Conservation (phyloP, 2,888 invertebrate genomes). For the Operophtera brumata region DNA sequence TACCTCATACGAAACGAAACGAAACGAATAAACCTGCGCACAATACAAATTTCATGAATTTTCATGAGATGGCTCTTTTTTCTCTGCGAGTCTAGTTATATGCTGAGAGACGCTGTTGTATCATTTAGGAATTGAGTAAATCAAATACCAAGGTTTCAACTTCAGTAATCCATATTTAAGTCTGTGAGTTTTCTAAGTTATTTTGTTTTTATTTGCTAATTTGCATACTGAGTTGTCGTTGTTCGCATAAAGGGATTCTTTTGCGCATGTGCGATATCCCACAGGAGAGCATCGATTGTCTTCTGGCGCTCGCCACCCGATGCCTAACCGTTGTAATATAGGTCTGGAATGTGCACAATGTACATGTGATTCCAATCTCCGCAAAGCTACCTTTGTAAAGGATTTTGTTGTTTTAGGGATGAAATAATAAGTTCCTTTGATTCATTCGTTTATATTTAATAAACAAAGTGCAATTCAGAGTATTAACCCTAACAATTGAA, state of each 20-base stretch:
- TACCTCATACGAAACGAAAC: too few species aligned
- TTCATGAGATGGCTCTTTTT: not conserved
- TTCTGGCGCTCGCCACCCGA: slow-evolving; percentile 48
- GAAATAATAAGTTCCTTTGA: slow-evolving; percentile 53
- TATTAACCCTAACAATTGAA: slow-evolving; percentile 79
- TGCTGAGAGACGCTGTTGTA: not conserved
- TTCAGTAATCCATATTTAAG: slow-evolving; percentile 1
- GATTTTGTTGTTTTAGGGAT: slow-evolving; percentile 11
- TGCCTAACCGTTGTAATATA: slow-evolving; percentile 57
- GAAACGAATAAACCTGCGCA: too few species aligned
- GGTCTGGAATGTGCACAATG: slow-evolving; percentile 61
- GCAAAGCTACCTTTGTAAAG: slow-evolving; percentile 14
- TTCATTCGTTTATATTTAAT: slow-evolving; percentile 82
- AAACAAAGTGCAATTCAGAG: slow-evolving; percentile 82
- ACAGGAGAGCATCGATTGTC: slow-evolving; percentile 76
- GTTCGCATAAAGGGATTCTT: slow-evolving; percentile 25
- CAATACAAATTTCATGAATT: not conserved
- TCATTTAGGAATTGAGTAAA: not conserved
- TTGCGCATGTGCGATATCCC: slow-evolving; percentile 77
- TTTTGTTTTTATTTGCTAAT: slow-evolving; percentile 21
- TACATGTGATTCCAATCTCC: slow-evolving; percentile 27
- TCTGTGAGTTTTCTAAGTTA: slow-evolving; percentile 5
- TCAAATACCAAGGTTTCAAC: not conserved
- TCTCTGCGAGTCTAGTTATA: not conserved
- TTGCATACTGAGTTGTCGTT: slow-evolving; percentile 29